phyloP scores from a whole-genome alignment of 2,888 invertebrate species.

The Nyleta sp. region DNA sequence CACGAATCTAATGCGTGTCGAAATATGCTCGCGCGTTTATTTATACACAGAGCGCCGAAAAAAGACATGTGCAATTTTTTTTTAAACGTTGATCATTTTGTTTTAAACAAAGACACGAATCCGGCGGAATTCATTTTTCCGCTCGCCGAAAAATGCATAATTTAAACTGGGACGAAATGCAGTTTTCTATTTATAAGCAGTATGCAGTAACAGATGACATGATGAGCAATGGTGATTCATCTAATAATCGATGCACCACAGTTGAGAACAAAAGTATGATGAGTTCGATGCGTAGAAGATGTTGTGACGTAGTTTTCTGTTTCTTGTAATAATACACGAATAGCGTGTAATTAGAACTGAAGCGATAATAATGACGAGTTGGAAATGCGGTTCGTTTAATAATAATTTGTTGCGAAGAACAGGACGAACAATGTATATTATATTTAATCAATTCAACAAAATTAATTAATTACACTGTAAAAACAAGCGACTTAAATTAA shows the following conservation, averaged over 20 bases:
- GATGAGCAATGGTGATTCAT: conserved; percentile 9
- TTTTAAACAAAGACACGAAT: neutral
- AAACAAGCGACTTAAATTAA: too few relatives aligned
- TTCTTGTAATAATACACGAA: conserved; percentile 2
- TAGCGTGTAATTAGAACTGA: neutral
- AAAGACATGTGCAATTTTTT: conserved; percentile 1
- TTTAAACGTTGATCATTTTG: conserved; percentile 1
- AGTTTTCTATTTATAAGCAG: neutral
- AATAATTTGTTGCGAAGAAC: conserved; percentile 13
- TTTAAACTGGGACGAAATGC: too few relatives aligned
- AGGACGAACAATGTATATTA: too few relatives aligned
- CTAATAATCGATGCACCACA: conserved; percentile 7
- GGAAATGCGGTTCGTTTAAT: conserved; percentile 4
- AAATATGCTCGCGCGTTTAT: conserved; percentile 34
- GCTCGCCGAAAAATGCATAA: neutral
- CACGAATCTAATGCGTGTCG: conserved; percentile 51
- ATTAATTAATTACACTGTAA: too few relatives aligned
- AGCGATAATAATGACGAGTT: neutral
- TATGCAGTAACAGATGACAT: too few relatives aligned
- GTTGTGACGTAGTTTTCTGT: conserved; percentile 3
- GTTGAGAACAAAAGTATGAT: neutral
- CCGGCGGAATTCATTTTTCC: neutral
- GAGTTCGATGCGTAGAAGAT: neutral
- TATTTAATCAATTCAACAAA: too few relatives aligned
- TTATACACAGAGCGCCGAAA: conserved; percentile 6